A percentile compares a stretch with the other conserved stretches of the same genome.
Evolutionary conservation across 2,888 invertebrate genomes (phyloP).

Genomic region (Polydrusus cervinus): DNA sequence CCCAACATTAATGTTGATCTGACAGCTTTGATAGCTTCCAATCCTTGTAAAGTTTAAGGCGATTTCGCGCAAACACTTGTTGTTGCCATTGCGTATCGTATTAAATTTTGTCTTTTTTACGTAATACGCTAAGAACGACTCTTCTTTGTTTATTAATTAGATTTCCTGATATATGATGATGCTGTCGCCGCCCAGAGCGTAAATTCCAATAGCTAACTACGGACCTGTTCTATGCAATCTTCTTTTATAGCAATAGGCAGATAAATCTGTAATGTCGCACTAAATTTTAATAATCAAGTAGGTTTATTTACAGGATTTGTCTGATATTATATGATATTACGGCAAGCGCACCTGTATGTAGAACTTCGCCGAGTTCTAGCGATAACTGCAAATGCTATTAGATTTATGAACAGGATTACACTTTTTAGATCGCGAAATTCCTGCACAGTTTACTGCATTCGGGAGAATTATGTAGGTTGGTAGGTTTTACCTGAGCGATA

Average conservation of each 20-base stretch:
- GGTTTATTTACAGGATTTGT: conserved; percentile 13
- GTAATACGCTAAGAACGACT: no score
- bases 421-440: conserved; percentile 17
- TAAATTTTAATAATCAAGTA: conserved; percentile 3
- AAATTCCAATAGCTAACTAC: no score
- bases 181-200: no score
- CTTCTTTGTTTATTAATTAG: no score
- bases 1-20: no score
- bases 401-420: conserved; percentile 19
- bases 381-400: conserved; percentile 23
- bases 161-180: no score
- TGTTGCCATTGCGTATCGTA: no score
- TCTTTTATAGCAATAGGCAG: neutral
- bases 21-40: no score
- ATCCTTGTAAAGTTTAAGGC: no score
- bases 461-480: conserved; percentile 15
- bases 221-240: no score
- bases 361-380: conserved; percentile 2
- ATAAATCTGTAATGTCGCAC: neutral
- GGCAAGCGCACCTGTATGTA: conserved; percentile 11
- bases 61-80: no score
- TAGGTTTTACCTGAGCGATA: neutral
- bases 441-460: conserved; percentile 6
- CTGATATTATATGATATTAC: conserved; percentile 6
- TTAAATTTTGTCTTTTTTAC: no score